These are phyloP conservation scores for Onychostoma macrolepis DNA, from an alignment of 2,113 vertebrate genomes.

Conservation along the genomic window DNA sequence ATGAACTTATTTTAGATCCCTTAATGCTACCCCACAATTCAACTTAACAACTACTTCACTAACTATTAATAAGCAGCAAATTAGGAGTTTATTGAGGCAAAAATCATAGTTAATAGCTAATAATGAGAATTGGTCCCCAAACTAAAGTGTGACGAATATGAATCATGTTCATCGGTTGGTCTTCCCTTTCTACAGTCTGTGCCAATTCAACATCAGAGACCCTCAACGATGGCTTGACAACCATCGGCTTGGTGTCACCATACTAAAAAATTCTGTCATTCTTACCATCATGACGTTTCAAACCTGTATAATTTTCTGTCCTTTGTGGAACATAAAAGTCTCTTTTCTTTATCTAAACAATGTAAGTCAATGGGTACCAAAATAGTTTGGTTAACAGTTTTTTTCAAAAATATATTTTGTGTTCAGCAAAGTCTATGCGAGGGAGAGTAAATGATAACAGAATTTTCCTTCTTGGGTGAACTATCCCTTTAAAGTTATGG, in stretches of 20 bases:
- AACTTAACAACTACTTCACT: too few species aligned
- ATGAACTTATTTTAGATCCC: not conserved
- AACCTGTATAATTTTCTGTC: not conserved
- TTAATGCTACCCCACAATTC: not conserved
- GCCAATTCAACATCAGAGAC: not conserved
- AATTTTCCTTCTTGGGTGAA: too few species aligned
- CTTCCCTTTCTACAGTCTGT: not conserved
- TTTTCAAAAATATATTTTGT: not conserved
- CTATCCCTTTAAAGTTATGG: not conserved
- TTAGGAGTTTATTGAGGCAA: too few species aligned
- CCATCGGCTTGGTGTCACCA: not conserved
- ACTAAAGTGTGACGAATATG: not conserved
- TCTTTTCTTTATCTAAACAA: not conserved
- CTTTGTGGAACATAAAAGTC: not conserved
- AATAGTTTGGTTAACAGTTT: not conserved
- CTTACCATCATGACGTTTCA: not conserved
- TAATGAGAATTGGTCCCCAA: too few species aligned
- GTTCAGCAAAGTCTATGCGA: not conserved
- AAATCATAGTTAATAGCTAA: too few species aligned
- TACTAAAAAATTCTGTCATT: not conserved
- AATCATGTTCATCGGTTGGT: not conserved
- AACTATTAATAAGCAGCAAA: too few species aligned
- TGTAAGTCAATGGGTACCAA: not conserved
- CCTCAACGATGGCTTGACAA: not conserved
- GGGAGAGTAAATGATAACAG: not conserved